Percentiles rank a stretch among this genome's conserved stretches.
Evolutionary conservation across 2,888 invertebrate genomes (phyloP).

Genomic region (Pimpla rufipes): DNA sequence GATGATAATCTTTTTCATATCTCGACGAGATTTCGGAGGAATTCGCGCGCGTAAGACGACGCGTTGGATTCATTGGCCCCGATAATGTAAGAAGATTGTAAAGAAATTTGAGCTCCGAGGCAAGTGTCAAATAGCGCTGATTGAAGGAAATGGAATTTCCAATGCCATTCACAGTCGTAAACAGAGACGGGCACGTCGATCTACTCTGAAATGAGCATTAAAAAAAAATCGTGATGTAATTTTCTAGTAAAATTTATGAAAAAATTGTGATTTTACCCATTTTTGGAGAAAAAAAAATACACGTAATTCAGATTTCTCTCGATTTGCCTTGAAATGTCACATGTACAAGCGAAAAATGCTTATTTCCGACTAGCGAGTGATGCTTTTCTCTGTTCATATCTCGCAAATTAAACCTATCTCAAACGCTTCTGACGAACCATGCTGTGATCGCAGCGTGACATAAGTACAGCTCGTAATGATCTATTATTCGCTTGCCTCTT

Average conservation of each 20-base stretch:
- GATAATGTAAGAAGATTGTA: constrained; percentile 35
- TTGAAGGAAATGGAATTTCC: constrained; percentile 20
- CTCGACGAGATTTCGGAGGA: constrained; percentile 44
- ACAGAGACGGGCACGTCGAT: neutral
- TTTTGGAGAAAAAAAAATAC: neutral
- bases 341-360: neutral
- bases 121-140: constrained; percentile 33
- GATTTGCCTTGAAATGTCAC: neutral
- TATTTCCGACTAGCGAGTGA: neutral
- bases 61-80: constrained; percentile 44
- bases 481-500: constrained; percentile 28
- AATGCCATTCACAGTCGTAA: constrained; percentile 23
- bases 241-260: neutral
- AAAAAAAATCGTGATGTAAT: neutral
- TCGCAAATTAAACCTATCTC: constrained; percentile 6
- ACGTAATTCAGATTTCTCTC: no score
- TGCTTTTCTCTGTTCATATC: neutral
- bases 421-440: neutral
- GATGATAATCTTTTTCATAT: constrained; percentile 56
- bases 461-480: constrained; percentile 37
- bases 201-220: neutral
- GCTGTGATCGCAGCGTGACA: constrained; percentile 21
- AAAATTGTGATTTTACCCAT: neutral
- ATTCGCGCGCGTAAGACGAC: constrained; percentile 31
- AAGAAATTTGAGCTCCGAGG: constrained; percentile 29